A percentile compares a stretch with the other conserved stretches of the same genome.
These are phyloP conservation scores for Halocynthia roretzi DNA, from an alignment of 23 tunicate genomes.

Conservation along the genomic window DNA sequence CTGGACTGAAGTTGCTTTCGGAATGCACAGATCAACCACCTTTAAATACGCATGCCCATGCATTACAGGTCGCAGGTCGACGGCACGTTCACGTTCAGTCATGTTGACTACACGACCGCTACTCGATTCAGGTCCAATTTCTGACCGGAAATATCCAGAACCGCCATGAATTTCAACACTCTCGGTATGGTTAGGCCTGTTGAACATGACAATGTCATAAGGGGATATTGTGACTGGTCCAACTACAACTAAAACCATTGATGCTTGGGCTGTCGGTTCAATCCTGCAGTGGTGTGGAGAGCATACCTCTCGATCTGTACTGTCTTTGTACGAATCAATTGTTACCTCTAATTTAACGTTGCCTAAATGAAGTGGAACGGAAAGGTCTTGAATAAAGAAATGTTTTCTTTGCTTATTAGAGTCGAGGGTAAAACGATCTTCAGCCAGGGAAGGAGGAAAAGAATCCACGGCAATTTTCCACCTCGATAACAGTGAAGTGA, in stretches of 20 bases:
- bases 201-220: slow-evolving; percentile 30
- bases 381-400: slow-evolving; percentile 7
- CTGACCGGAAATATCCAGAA: slow-evolving; percentile 51
- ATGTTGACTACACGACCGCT: slow-evolving; percentile 28
- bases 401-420: slow-evolving; percentile 48
- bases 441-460: slow-evolving; percentile 3
- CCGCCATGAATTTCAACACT: slow-evolving; percentile 57
- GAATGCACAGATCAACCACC: slow-evolving; percentile 42
- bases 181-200: slow-evolving; percentile 38
- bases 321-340: neutral
- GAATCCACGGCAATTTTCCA: slow-evolving; percentile 17
- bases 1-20: slow-evolving; percentile 14
- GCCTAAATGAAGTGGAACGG: neutral
- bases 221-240: slow-evolving; percentile 29
- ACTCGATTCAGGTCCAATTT: slow-evolving; percentile 11
- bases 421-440: slow-evolving; percentile 20
- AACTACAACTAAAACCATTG: slow-evolving; percentile 40
- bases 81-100: neutral
- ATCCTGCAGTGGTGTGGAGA: slow-evolving; percentile 16
- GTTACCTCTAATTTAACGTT: slow-evolving; percentile 10
- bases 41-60: slow-evolving; percentile 29
- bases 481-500: slow-evolving; percentile 38
- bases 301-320: slow-evolving; percentile 9
- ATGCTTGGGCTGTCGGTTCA: slow-evolving; percentile 37
- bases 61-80: slow-evolving; percentile 18